Base-by-base conservation (phyloP, 2,797 vertebrate genomes). In the Forpus xanthops region DNA sequence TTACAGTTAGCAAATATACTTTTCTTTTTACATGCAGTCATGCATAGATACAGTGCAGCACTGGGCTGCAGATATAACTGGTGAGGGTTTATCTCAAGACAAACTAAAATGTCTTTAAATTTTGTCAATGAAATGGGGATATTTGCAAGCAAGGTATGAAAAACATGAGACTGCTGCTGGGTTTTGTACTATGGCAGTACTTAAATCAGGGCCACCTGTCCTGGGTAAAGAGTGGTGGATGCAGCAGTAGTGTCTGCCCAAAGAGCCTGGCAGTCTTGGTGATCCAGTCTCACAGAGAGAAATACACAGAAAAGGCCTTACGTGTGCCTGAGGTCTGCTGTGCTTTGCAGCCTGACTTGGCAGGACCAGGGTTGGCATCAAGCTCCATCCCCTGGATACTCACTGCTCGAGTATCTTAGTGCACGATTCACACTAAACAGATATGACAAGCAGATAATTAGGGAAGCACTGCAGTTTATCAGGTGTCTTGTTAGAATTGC, bases 361-460 rank as follows among this genome's bases (percentile, higher is more conserved):
- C 7, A 41, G 66, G 71, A 47, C 50, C 19, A 30, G 62, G 42
- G 39, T 0, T 0, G 64, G 52, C 20, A 5, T 62, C 75, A 92
- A 58, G n/a, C 62, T 93, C 52, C 45, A 45, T 71, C 76, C 49
- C 0, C 55, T 73, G 20, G 24, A 60, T 90, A 25, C n/a, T 80
- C 12, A 1, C 60, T 77, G 81, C 44, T 90, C 1, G 1, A 77
- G 58, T 68, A 77, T 75, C 84, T 71, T 50, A 84, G 66, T 19
- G 42, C 62, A 20, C 47, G 82, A 85, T 72, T 96, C 94, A 86
- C 45, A 8, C 85, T 95, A 95, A 96, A 42, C 72, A 89, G 90
- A 97, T 78, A 72, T 39, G 93, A 94, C 94, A 96, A 88, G 85
- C 90, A 89, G 82, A 72, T 86, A 83, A 94, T 95, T 86, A 96